Conservation (phyloP, 2,888 invertebrate species). For the Priocnemis perturbator region DNA sequence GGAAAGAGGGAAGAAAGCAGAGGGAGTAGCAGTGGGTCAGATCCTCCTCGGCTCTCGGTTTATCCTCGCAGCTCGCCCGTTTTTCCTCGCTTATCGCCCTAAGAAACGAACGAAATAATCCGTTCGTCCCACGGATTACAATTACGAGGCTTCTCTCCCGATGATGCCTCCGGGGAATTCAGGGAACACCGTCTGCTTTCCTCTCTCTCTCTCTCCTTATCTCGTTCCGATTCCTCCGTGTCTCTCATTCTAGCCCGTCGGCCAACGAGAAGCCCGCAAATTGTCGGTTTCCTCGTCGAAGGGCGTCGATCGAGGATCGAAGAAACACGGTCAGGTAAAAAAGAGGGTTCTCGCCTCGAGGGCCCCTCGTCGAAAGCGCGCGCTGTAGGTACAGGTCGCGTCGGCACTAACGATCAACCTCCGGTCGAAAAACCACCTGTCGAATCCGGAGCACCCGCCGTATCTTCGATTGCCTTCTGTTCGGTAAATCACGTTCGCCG, state of each 20-base stretch:
- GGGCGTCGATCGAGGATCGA: slow-evolving; percentile 18
- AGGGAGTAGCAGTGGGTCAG: too few species aligned
- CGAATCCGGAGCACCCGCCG: not conserved
- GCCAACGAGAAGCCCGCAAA: slow-evolving; percentile 20
- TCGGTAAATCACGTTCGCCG: too few species aligned
- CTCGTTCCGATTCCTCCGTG: not conserved
- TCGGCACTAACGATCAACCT: slow-evolving; percentile 13
- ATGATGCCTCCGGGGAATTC: not conserved
- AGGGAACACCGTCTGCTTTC: slow-evolving; percentile 13
- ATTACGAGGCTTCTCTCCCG: too few species aligned
- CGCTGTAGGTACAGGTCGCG: not conserved
- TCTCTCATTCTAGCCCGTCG: slow-evolving; percentile 3
- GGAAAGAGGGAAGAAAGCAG: too few species aligned
- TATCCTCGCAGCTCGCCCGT: too few species aligned
- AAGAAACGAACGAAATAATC: too few species aligned
- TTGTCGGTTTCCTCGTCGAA: slow-evolving; percentile 23
- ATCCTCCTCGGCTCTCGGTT: too few species aligned
- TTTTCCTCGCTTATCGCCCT: too few species aligned
- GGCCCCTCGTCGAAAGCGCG: not conserved
- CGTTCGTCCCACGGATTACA: too few species aligned
- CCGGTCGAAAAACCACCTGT: slow-evolving; percentile 17
- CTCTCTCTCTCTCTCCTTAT: slow-evolving; percentile 6
- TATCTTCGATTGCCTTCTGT: too few species aligned
- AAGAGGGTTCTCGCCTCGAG: slow-evolving; percentile 9
- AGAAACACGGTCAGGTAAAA: slow-evolving; percentile 12